Conservation (phyloP, 2,113 vertebrate genomes). For the Vombatus ursinus region DNA sequence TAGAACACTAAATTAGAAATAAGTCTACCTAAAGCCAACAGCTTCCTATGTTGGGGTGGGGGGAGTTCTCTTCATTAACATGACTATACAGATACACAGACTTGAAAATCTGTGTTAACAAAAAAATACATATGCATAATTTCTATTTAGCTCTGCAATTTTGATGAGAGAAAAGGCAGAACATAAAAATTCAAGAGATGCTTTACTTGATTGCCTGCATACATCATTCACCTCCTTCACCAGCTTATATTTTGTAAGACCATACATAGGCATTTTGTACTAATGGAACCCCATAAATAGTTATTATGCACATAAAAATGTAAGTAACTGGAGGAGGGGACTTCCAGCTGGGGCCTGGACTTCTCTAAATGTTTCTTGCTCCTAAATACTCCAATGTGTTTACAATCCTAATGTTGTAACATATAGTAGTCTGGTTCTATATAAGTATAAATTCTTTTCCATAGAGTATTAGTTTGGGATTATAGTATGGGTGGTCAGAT, state of each 20-base stretch:
- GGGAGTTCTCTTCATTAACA: not conserved
- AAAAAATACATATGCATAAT: not conserved
- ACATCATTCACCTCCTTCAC: not conserved
- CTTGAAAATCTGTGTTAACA: not conserved
- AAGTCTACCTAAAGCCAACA: not conserved
- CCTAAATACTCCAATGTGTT: not conserved
- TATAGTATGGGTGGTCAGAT: not conserved
- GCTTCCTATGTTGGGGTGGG: not conserved
- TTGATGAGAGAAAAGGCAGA: slow-evolving; percentile 3
- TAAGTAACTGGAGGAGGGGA: not conserved
- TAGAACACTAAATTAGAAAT: slow-evolving; percentile 12
- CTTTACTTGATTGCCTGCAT: not conserved
- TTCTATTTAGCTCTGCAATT: not conserved
- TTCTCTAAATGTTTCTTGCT: not conserved
- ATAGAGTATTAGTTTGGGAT: not conserved
- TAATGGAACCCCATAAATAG: slow-evolving; percentile 1
- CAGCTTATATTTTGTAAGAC: not conserved
- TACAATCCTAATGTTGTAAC: not conserved
- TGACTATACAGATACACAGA: not conserved
- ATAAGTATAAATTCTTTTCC: not conserved
- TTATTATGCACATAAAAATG: not conserved
- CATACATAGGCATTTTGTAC: not conserved
- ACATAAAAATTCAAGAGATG: slow-evolving; percentile 2
- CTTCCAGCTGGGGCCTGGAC: not conserved
- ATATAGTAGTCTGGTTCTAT: not conserved